Conservation (phyloP, 2,797 vertebrate genomes). For the Otolemur crassicaudatus region DNA sequence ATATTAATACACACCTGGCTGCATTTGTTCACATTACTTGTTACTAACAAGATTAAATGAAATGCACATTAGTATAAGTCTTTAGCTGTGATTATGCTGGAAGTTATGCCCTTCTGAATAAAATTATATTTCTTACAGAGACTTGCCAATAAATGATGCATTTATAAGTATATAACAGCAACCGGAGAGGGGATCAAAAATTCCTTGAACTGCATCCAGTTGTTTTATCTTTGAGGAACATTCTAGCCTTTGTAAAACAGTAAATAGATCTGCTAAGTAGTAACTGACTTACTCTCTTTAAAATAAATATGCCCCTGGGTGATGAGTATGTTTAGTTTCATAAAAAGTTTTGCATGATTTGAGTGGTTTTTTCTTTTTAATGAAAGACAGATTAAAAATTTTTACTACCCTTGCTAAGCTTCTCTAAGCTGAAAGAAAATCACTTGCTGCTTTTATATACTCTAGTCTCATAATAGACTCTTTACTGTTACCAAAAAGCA, state of each 20-base stretch:
- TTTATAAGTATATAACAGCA: slow-evolving; percentile 25
- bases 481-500: slow-evolving; percentile 43
- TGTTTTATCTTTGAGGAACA: slow-evolving; percentile 23
- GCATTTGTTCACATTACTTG: slow-evolving; percentile 67
- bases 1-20: slow-evolving; percentile 55
- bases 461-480: slow-evolving; percentile 46
- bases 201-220: background rate
- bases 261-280: slow-evolving; percentile 25
- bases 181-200: background rate
- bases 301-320: slow-evolving; percentile 19
- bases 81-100: slow-evolving; percentile 54
- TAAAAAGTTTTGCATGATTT: background rate
- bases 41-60: slow-evolving; percentile 70
- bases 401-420: slow-evolving; percentile 60
- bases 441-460: background rate
- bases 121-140: slow-evolving; percentile 27
- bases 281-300: slow-evolving; percentile 58
- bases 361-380: background rate
- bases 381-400: slow-evolving; percentile 55
- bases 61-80: slow-evolving; percentile 22
- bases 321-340: slow-evolving; percentile 14
- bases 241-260: slow-evolving; percentile 43
- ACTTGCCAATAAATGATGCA: slow-evolving; percentile 20
- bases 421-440: slow-evolving; percentile 48
- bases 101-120: background rate